Conservation (phyloP, 2,797 vertebrate species). For the Remorina albescens region DNA sequence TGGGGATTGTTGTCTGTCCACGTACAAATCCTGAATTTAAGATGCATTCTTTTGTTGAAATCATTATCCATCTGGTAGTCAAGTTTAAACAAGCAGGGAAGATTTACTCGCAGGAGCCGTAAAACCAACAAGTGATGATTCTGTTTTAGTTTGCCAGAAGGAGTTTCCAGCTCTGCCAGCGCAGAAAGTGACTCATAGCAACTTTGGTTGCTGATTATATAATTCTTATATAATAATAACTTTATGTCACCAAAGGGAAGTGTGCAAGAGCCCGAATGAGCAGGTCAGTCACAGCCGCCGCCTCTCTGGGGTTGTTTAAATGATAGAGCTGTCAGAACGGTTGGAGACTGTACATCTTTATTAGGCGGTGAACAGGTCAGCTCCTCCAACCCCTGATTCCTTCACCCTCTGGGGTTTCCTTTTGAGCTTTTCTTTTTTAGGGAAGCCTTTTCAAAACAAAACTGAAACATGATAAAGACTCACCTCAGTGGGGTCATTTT, state of each 20-base stretch:
- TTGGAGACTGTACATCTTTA: neutral
- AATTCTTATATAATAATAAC: conserved; percentile 68
- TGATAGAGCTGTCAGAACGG: conserved; percentile 19
- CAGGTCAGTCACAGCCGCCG: neutral
- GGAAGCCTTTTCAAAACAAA: neutral
- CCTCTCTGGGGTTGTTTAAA: conserved; percentile 9
- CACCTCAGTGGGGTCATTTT: neutral
- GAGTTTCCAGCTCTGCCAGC: conserved; percentile 45
- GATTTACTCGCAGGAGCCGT: conserved; percentile 8
- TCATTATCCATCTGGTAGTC: conserved; percentile 43
- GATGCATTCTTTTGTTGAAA: conserved; percentile 24
- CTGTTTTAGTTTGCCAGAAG: conserved; percentile 29
- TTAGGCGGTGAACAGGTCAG: neutral
- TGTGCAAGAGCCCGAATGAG: conserved; percentile 26
- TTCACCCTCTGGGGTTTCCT: conserved; percentile 1
- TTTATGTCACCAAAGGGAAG: conserved; percentile 37
- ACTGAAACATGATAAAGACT: neutral
- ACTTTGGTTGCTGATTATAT: conserved; percentile 57
- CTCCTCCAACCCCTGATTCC: neutral
- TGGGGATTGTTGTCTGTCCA: conserved; percentile 30
- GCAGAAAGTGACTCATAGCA: conserved; percentile 54
- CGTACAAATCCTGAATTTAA: conserved; percentile 25
- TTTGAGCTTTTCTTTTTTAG: neutral
- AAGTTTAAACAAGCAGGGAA: conserved; percentile 29
- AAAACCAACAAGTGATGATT: conserved; percentile 47